These are phyloP conservation scores for Homalodisca vitripennis DNA, from an alignment of 1,140 invertebrate genomes.

Conservation along the genomic window DNA sequence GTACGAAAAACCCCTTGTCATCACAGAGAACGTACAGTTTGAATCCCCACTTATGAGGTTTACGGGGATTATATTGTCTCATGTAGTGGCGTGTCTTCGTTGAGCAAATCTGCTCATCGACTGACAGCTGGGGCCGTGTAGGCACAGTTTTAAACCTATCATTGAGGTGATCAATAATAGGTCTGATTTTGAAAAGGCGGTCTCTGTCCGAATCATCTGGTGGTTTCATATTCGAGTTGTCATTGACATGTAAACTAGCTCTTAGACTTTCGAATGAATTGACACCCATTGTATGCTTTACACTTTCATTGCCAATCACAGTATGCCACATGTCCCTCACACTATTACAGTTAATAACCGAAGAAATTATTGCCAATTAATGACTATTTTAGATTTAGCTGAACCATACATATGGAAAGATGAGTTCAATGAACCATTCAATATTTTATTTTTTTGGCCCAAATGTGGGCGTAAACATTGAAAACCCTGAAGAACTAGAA, in stretches of 20 bases:
- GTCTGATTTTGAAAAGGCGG: slow-evolving; percentile 46
- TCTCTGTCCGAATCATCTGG: slow-evolving; percentile 40
- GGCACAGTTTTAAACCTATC: slow-evolving; percentile 45
- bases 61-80: no score
- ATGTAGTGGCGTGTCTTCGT: slow-evolving; percentile 44
- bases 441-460: no score
- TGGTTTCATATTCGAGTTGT: slow-evolving; percentile 28
- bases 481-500: no score
- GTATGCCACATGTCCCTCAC: slow-evolving; percentile 34
- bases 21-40: slow-evolving; percentile 46
- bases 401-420: no score
- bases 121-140: slow-evolving; percentile 44
- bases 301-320: slow-evolving; percentile 42
- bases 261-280: slow-evolving; percentile 46
- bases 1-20: slow-evolving; percentile 39
- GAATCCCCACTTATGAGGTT: slow-evolving; percentile 47
- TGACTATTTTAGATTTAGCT: no score
- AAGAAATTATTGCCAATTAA: background rate
- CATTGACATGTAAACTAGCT: slow-evolving; percentile 44
- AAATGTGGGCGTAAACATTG: no score
- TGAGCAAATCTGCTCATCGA: slow-evolving; percentile 45
- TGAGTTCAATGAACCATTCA: no score
- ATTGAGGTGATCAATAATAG: slow-evolving; percentile 46
- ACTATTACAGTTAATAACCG: background rate
- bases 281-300: slow-evolving; percentile 44